These are phyloP conservation scores for Entelurus aequoreus DNA, from an alignment of 2,113 vertebrate genomes.

Conservation along the genomic window DNA sequence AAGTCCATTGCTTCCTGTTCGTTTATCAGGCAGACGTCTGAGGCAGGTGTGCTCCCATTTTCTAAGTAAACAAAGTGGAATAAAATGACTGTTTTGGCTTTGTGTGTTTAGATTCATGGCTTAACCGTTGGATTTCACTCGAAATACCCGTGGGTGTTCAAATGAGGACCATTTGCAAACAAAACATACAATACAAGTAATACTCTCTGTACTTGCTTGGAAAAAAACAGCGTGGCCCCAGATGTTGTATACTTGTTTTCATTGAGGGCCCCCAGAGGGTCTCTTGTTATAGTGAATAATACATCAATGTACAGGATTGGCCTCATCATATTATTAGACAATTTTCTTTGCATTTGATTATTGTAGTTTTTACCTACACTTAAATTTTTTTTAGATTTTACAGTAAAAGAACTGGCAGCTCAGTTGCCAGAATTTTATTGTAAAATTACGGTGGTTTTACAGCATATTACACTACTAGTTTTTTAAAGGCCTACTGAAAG, in stretches of 20 bases:
- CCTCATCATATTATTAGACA: too few species aligned
- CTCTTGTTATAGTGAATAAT: too few species aligned
- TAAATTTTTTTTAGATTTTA: too few species aligned
- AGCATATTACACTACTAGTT: too few species aligned
- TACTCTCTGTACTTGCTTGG: conserved; percentile 11
- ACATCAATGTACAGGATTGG: too few species aligned
- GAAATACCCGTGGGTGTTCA: conserved; percentile 48
- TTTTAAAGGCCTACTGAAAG: too few species aligned
- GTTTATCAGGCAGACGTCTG: conserved; percentile 19
- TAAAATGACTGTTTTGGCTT: conserved; percentile 38
- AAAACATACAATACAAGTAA: conserved; percentile 4
- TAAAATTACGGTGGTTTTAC: too few species aligned
- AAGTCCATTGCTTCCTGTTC: conserved; percentile 23
- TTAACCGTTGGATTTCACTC: conserved; percentile 55
- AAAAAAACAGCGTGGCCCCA: conserved; percentile 38
- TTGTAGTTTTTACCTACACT: too few species aligned
- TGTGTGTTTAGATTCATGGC: conserved; percentile 59
- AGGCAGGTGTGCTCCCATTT: conserved; percentile 49
- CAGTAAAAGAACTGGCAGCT: too few species aligned
- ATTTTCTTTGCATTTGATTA: too few species aligned
- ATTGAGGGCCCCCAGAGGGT: too few species aligned
- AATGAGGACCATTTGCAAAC: conserved; percentile 41
- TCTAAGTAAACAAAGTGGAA: conserved; percentile 42
- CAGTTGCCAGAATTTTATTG: too few species aligned
- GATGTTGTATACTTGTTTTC: conserved; percentile 35